phyloP scores from a whole-genome alignment of 2,113 vertebrate species.

The Leptocoma aspasia region DNA sequence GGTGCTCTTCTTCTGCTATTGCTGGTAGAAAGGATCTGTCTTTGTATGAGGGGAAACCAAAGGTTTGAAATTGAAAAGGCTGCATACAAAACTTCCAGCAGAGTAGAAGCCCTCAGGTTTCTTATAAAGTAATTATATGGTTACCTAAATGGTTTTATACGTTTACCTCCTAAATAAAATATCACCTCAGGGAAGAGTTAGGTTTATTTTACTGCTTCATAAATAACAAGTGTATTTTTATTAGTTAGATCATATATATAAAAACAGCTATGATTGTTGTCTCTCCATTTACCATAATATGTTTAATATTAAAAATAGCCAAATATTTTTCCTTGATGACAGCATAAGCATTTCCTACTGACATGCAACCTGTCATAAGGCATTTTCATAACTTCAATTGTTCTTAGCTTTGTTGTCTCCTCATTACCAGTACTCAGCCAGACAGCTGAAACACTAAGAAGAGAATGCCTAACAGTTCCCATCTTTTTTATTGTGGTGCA shows the following conservation, averaged over 20 bases:
- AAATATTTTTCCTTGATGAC: not conserved
- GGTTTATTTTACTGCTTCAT: not conserved
- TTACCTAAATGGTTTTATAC: constrained; percentile 1
- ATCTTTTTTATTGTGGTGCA: not conserved
- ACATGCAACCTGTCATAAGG: not conserved
- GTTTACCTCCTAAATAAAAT: constrained; percentile 24
- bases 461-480: not conserved
- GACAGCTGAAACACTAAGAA: not conserved
- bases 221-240: not conserved
- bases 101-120: not conserved
- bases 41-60: not conserved
- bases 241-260: not conserved
- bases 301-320: not conserved
- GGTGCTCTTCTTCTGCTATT: not conserved
- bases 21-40: not conserved
- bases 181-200: not conserved
- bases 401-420: not conserved
- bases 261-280: not conserved
- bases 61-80: not conserved
- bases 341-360: not conserved
- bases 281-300: not conserved
- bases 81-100: not conserved
- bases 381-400: not conserved
- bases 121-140: not conserved
- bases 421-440: not conserved